These are phyloP conservation scores for Alviniconcha marisindica DNA, from an alignment of 1,140 invertebrate genomes.

Conservation along the genomic window DNA sequence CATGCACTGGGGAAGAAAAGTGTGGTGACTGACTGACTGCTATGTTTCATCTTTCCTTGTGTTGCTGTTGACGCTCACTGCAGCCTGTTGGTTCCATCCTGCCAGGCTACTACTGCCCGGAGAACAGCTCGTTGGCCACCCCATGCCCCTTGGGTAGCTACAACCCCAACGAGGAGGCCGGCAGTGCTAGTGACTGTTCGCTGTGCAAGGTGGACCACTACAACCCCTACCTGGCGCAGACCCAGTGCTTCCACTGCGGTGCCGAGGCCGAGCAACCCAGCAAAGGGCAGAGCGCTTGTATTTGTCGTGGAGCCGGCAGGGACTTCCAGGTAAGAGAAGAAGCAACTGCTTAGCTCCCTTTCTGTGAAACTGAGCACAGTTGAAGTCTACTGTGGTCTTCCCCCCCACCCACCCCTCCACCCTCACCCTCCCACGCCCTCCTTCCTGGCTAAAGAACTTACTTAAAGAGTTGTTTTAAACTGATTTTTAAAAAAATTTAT, in stretches of 20 bases:
- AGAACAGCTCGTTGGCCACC: conserved; percentile 53
- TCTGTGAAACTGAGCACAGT: too few relatives aligned
- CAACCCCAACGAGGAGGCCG: conserved; percentile 54
- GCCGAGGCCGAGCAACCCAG: conserved; percentile 61
- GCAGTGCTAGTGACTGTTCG: conserved; percentile 58
- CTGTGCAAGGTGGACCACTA: conserved; percentile 67
- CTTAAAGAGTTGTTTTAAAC: too few relatives aligned
- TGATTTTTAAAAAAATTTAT: too few relatives aligned
- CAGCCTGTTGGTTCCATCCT: not conserved
- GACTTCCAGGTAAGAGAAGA: conserved; percentile 69
- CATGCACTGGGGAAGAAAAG: too few relatives aligned
- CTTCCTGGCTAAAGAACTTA: too few relatives aligned
- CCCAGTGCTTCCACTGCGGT: conserved; percentile 68
- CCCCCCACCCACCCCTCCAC: too few relatives aligned
- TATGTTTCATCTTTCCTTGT: too few relatives aligned
- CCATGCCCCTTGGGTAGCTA: conserved; percentile 64
- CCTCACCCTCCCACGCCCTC: too few relatives aligned
- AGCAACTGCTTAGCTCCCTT: not conserved
- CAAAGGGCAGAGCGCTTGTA: conserved; percentile 62
- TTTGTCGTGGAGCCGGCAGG: conserved; percentile 65
- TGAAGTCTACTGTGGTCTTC: too few relatives aligned
- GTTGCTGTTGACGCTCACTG: too few relatives aligned
- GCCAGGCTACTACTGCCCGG: conserved; percentile 71
- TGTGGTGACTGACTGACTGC: too few relatives aligned
- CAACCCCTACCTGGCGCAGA: conserved; percentile 67